Base-by-base conservation (phyloP, 2,888 invertebrate species). In the Acleris cristana region DNA sequence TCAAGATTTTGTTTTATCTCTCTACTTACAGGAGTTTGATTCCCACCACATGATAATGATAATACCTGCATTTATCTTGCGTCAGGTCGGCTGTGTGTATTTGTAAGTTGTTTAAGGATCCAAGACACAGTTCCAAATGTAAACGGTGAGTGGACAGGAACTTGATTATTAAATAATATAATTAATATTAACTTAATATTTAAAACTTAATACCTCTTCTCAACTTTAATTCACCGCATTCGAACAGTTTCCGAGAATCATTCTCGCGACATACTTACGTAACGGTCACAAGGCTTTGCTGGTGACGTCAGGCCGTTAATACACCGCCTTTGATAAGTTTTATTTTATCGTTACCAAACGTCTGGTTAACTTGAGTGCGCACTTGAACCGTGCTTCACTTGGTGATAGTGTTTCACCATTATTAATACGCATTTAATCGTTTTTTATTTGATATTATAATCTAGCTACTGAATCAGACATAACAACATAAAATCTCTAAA, bases 261-360 rank as follows among this genome's bases (percentile, higher is more conserved):
- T 58, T 26, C 40, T 40, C 60, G 23, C 26, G 23, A 23, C 34
- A 5, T 52, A n/a, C 40, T 56, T 64, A 56, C 63, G 63, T 19
- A 64, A 56, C 23, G 30, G 30, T 48, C 54, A 30, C 55, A 63
- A 63, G 56, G 63, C 63, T 64, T 23, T 26, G 34, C 18, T 5
- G 63, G 21, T 56, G 63, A 64, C 63, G 63, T 56, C 56, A 64
- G n/a, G 0, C 16, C 19, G 19, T 55, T 55, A 63, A 64, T 64
- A 64, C 34, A 14, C 49, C 21, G 21, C 49, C 63, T 64, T 64
- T 56, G 63, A 56, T 64, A 64, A 64, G 23, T 58, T 64, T 63
- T 48, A 48, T 48, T 59, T 56, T 64, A 56, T 56, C 34, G 56
- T 56, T 23, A 21, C 48, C 26, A 30, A 49, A 63, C 48, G 40